A percentile compares a stretch with the other conserved stretches of the same genome.
These are phyloP conservation scores for Enteromius thamalakanensis DNA, from an alignment of 2,797 vertebrate species.

Conservation along the genomic window DNA sequence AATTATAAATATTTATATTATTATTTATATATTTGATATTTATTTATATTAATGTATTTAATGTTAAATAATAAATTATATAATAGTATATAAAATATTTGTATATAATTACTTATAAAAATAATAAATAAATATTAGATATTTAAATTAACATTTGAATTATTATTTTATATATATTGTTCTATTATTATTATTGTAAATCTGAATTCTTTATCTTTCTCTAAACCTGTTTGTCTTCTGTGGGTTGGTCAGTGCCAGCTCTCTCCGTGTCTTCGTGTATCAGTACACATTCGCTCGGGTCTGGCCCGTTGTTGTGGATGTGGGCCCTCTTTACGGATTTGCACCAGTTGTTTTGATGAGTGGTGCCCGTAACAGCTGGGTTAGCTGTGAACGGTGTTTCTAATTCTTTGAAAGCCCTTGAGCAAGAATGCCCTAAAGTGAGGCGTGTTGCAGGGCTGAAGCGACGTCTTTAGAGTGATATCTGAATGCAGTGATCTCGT, in stretches of 20 bases:
- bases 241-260: not conserved
- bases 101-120: too few relatives aligned
- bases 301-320: not conserved
- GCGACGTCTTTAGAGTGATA: not conserved
- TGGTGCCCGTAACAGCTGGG: too few relatives aligned
- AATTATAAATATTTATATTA: too few relatives aligned
- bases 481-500: not conserved
- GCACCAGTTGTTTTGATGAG: not conserved
- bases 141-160: not conserved
- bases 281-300: not conserved
- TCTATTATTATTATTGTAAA: too few relatives aligned
- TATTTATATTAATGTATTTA: too few relatives aligned
- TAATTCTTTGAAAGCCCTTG: not conserved
- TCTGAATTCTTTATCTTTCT: too few relatives aligned
- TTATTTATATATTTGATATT: too few relatives aligned
- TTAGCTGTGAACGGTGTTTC: not conserved
- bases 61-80: too few relatives aligned
- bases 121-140: not conserved
- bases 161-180: not conserved
- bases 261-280: not conserved
- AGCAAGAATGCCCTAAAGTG: not conserved
- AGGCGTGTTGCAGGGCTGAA: not conserved
- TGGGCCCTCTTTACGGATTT: not conserved
- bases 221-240: too few relatives aligned
- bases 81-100: too few relatives aligned